Evolutionary conservation across 1,140 invertebrate species (phyloP), one percentile per base, ranked within the genome.

Genomic region (Archivesica marissinica): DNA sequence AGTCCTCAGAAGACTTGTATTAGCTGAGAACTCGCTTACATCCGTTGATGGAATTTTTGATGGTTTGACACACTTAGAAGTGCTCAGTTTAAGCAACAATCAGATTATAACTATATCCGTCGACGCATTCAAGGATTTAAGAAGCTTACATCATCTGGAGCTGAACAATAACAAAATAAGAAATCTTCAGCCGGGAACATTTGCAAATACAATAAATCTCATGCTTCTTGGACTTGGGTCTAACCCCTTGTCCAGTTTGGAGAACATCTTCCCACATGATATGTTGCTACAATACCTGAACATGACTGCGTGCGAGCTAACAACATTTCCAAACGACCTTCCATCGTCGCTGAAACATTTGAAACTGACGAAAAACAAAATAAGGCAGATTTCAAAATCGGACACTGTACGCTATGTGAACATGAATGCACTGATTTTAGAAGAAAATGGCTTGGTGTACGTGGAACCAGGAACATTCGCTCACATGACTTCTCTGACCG

Each of bases 401-500:
- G 97, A 98, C 89, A 95, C 98, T 66, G 97, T 98, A 90, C 97
- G 97, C 81, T 98, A 98, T 92, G 97, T 97, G 0, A 93, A 98
- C 30, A 92, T 98, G 15, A 96, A 96, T 83, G 95, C 96, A n/a
- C 91, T 99, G 39, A 96, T 97, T 90, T 95, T 98, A 47, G 96
- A 97, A 25, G 95, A 96, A 59, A 98, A 98, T 90, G 94, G 95
- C 80, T 95, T 98, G 35, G 94, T 93, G 52, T 94, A 95, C 0
- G 95, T 98, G 2, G 97, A 98, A 92, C 96, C 97, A 33, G 97
- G 98, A 89, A 97, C 97, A 0, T 93, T 98, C 23, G 97, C 97
- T 0, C 95, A 97, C 38, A 92, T 98, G 38, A 97, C 98, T 96
- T 96, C 28, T 11, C 78, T 81, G 0, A 28, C 7, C 11, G 41